Evolutionary conservation across 1,140 invertebrate genomes (phyloP).

Genomic region (Drosophila kepulauana): DNA sequence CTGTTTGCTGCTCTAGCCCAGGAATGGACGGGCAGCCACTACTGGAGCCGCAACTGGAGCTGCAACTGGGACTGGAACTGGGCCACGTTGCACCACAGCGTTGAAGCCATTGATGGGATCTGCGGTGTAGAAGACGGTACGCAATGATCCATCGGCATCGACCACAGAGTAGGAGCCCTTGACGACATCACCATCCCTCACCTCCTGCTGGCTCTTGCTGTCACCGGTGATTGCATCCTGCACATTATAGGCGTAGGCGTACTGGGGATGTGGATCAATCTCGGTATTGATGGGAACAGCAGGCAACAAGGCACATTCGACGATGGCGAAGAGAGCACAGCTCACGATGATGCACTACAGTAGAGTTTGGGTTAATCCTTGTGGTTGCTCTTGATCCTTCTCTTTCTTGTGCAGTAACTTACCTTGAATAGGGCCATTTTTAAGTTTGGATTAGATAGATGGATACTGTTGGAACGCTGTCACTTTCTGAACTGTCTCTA

Average conservation of each 20-base stretch:
- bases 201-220: slow-evolving; percentile 88
- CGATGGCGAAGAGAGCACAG: slow-evolving; percentile 63
- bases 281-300: slow-evolving; percentile 84
- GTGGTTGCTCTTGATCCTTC: too few relatives aligned
- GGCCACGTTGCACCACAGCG: slow-evolving; percentile 86
- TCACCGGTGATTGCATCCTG: slow-evolving; percentile 88
- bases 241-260: slow-evolving; percentile 87
- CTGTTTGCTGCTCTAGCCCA: slow-evolving; percentile 45
- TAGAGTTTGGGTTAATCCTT: neutral
- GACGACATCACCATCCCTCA: slow-evolving; percentile 87
- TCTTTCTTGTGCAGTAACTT: slow-evolving; percentile 5
- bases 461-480: slow-evolving; percentile 14
- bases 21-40: slow-evolving; percentile 50
- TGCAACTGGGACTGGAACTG: slow-evolving; percentile 59
- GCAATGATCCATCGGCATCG: slow-evolving; percentile 87
- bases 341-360: slow-evolving; percentile 55
- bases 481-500: slow-evolving; percentile 58
- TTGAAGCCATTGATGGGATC: slow-evolving; percentile 88
- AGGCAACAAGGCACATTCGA: slow-evolving; percentile 67
- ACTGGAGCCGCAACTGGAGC: slow-evolving; percentile 48
- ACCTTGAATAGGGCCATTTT: slow-evolving; percentile 81
- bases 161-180: slow-evolving; percentile 87
- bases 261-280: slow-evolving; percentile 87
- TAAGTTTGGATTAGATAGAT: slow-evolving; percentile 28
- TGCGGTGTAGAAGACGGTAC: slow-evolving; percentile 87